Evolutionary conservation across 2,797 vertebrate species (phyloP).

Genomic region (Gorsachius magnificus): DNA sequence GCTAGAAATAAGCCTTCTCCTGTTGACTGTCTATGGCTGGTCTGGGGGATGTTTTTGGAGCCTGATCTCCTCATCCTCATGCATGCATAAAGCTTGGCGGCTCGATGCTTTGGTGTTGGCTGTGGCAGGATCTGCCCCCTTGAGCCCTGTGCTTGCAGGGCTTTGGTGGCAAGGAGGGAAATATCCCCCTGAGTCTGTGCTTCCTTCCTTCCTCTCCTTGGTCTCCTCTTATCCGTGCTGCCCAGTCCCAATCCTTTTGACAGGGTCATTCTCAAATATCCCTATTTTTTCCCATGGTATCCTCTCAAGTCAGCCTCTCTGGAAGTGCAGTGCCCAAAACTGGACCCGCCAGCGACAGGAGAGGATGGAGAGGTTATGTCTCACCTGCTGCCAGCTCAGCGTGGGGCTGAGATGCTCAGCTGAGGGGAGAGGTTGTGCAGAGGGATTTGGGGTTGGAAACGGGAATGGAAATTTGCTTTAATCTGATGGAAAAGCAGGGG

Average conservation of each 20-base stretch:
- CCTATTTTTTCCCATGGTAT: not conserved
- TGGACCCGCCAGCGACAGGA: not conserved
- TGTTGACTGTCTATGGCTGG: not conserved
- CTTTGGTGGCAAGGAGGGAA: not conserved
- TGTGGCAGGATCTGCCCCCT: not conserved
- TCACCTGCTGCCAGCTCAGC: not conserved
- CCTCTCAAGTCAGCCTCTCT: not conserved
- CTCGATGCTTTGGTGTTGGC: not conserved
- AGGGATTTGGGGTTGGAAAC: not conserved
- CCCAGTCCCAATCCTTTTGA: rapidly evolving
- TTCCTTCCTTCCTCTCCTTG: not conserved
- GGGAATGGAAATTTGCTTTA: not conserved
- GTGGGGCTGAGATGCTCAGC: not conserved
- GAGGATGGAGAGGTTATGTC: not conserved
- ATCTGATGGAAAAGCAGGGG: not conserved
- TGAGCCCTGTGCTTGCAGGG: rapidly evolving
- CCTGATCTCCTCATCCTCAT: not conserved
- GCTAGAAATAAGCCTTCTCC: not conserved
- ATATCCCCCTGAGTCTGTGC: not conserved
- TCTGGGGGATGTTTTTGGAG: not conserved
- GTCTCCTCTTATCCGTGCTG: not conserved
- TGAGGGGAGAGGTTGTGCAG: not conserved
- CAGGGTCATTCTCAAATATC: not conserved
- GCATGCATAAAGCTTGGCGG: not conserved
- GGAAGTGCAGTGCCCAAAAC: not conserved